Percentiles rank a stretch among this genome's conserved stretches.
Conservation (phyloP, 92 coral and sea anemone genomes). For the Scolanthus callimorphus region DNA sequence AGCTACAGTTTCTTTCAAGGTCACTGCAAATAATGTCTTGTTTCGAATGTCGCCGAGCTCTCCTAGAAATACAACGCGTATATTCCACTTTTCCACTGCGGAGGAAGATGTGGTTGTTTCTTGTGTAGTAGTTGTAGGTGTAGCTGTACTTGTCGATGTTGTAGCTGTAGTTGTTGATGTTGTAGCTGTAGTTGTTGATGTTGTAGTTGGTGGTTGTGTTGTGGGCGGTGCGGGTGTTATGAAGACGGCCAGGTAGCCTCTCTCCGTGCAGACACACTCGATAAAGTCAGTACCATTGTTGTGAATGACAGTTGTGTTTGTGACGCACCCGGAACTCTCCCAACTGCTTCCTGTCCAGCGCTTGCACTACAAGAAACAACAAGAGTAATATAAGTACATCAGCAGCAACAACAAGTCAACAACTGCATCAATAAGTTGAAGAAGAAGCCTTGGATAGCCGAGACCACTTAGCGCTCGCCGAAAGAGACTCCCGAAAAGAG, state of each 20-base stretch:
- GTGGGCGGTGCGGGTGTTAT: conserved; percentile 7
- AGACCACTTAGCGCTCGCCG: too few relatives aligned
- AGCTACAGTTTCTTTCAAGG: not conserved
- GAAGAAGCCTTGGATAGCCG: too few relatives aligned
- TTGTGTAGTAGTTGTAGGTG: too few relatives aligned
- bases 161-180: too few relatives aligned
- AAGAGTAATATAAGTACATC: not conserved
- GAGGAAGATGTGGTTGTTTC: too few relatives aligned
- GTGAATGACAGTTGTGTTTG: not conserved
- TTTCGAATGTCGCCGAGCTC: too few relatives aligned
- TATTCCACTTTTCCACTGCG: not conserved
- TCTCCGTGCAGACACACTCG: conserved; percentile 28
- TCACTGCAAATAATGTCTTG: too few relatives aligned
- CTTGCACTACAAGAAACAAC: not conserved
- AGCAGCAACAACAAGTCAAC: too few relatives aligned
- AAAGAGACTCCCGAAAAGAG: too few relatives aligned
- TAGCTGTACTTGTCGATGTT: not conserved
- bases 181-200: conserved; percentile 3
- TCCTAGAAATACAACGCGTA: not conserved
- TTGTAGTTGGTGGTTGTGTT: conserved; percentile 1
- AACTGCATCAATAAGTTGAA: too few relatives aligned
- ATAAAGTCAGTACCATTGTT: conserved; percentile 17
- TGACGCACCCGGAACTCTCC: not conserved
- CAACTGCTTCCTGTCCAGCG: not conserved
- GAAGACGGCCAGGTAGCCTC: conserved; percentile 26